Evolutionary conservation across 2,888 invertebrate genomes (phyloP).

Genomic region (Acrocyrtus sp.): DNA sequence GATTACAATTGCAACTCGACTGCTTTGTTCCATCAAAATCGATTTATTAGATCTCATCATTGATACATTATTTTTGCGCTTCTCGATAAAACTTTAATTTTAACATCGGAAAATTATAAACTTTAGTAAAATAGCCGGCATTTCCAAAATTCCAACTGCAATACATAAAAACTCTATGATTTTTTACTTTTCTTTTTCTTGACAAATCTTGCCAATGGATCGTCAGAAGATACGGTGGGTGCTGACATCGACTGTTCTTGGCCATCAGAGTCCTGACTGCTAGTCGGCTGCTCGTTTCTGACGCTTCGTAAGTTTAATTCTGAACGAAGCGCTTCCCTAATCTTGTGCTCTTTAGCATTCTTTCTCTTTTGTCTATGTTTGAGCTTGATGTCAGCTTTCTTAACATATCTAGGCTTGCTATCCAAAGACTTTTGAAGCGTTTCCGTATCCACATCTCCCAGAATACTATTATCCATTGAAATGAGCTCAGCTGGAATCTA

Average conservation of each 20-base stretch:
- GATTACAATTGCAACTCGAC: too few species aligned
- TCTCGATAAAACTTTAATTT: too few species aligned
- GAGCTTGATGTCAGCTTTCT: constrained; percentile 60
- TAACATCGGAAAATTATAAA: too few species aligned
- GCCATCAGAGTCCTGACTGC: constrained; percentile 10
- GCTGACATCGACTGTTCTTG: neutral
- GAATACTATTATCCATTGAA: constrained; percentile 82
- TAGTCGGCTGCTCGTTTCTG: constrained; percentile 11
- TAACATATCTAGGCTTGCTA: constrained; percentile 69
- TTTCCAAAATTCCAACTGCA: too few species aligned
- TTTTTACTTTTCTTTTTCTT: constrained; percentile 32
- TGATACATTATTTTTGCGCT: too few species aligned
- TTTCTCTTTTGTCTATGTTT: constrained; percentile 57
- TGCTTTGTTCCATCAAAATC: too few species aligned
- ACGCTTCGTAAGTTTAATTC: constrained; percentile 51
- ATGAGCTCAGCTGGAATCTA: constrained; percentile 93
- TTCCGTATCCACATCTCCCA: constrained; percentile 85
- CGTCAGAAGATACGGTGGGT: constrained; percentile 19
- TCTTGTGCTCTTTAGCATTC: constrained; percentile 59
- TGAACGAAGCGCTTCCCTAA: constrained; percentile 56
- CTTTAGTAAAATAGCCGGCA: too few species aligned
- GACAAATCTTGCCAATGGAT: constrained; percentile 59
- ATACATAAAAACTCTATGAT: too few species aligned
- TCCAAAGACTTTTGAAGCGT: constrained; percentile 82
- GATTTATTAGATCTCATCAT: too few species aligned